phyloP scores from a whole-genome alignment of 1,140 invertebrate species.

The Heliconius hewitsoni region DNA sequence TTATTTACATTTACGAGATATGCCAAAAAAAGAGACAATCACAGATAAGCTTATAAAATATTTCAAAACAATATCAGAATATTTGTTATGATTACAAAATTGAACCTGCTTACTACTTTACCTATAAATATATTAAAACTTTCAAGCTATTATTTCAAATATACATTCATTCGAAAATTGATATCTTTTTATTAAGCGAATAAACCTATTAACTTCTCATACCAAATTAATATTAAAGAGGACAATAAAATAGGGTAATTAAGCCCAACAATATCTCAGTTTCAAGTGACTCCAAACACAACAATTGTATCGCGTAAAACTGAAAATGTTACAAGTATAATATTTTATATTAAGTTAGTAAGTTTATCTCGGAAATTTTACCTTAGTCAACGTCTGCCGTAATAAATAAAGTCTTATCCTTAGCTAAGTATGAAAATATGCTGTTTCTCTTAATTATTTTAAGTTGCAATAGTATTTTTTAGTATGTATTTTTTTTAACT shows the following conservation, averaged over 20 bases:
- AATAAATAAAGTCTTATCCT: constrained; percentile 37
- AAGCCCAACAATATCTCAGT: constrained; percentile 6
- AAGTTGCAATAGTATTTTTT: constrained; percentile 19
- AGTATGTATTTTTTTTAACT: neutral
- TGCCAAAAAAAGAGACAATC: no score
- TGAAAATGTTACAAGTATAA: constrained; percentile 21
- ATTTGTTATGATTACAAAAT: no score
- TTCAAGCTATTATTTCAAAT: no score
- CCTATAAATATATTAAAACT: no score
- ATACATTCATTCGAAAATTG: no score
- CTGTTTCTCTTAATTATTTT: constrained; percentile 29
- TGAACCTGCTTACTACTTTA: no score
- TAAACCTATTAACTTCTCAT: constrained; percentile 6
- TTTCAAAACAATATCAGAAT: no score
- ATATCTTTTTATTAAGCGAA: neutral
- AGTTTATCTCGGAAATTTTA: constrained; percentile 32
- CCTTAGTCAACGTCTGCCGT: constrained; percentile 30
- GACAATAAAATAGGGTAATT: neutral
- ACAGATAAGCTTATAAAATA: no score
- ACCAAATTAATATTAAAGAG: neutral
- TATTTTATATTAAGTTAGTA: constrained; percentile 23
- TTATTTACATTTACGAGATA: no score
- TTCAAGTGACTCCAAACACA: neutral
- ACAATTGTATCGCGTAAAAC: constrained; percentile 20
- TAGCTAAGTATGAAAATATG: constrained; percentile 34